phyloP scores from a whole-genome alignment of 2,888 invertebrate genomes.

The Ariolimax columbianus region DNA sequence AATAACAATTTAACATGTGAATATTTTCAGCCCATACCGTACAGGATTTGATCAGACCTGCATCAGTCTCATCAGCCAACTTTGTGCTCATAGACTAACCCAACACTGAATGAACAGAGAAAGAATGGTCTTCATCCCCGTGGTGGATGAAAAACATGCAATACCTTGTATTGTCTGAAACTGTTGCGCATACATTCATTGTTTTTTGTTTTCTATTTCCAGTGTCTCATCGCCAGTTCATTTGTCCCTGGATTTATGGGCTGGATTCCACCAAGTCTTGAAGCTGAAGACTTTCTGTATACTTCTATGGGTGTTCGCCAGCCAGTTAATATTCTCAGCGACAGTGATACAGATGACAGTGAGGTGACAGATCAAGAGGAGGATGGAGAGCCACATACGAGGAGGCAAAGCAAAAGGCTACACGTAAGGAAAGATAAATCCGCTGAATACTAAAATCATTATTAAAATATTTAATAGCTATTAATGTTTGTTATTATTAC shows the following conservation, averaged over 20 bases:
- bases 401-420: not conserved
- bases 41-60: no score
- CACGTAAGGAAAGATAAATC: not conserved
- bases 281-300: slow-evolving; percentile 40
- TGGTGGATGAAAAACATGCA: no score
- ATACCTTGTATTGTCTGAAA: no score
- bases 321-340: not conserved
- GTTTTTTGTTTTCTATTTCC: not conserved
- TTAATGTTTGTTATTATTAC: no score
- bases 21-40: no score
- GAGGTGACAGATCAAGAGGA: slow-evolving; percentile 22
- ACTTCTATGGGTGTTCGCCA: slow-evolving; percentile 8
- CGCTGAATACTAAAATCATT: not conserved
- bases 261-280: slow-evolving; percentile 48
- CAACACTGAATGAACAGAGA: no score
- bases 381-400: not conserved
- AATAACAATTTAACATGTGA: no score
- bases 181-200: no score
- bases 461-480: no score
- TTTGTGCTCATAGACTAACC: no score
- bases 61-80: no score
- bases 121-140: no score
- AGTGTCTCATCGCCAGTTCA: slow-evolving; percentile 49
- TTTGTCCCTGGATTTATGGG: slow-evolving; percentile 51
- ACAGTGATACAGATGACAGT: slow-evolving; percentile 20